Evolutionary conservation across 1,140 invertebrate genomes (phyloP), one percentile per base, ranked within the genome.

Genomic region (Nomia melanderi): DNA sequence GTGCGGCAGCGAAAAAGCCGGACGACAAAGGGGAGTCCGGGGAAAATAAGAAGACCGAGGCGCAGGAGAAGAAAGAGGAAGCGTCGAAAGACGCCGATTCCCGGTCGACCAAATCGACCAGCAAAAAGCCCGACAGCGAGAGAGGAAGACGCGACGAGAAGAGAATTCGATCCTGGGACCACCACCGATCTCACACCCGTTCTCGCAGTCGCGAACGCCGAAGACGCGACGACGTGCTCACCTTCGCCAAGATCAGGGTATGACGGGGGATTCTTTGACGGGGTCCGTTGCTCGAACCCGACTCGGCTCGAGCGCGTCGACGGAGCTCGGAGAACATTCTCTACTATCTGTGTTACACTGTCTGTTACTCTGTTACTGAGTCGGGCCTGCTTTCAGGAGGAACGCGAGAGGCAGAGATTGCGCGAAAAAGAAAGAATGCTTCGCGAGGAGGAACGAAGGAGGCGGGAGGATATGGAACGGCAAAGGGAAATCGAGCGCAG

Each of bases 401-500:
- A 97, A 88, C 93, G 96, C 50, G 96, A 97, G 80, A 93, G 95
- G 62, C 96, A 97, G 78, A 93, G 96, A 36, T 87, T 96, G 6
- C 94, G 96, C 27, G 96, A 98, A 87, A 93, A 95, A 44, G 96
- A 97, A 84, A 94, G 96, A 54, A 93, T 94, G 67, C 87, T 96
- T 56, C 94, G 97, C 44, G 96, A 97, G 87, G 96, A 97, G 80
- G 94, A 97, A 71, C 93, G 96, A 17, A 93, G 96, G 31, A 93
- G 96, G 41, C 94, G 95, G 57, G 95, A 95, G 76, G 95, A 96
- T 74, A 93, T 95, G 74, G 92, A 94, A 44, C 93, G 95, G 62
- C 94, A 96, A 77, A 92, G 95, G 9, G 96, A 97, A 84, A 94
- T 97, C 17, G 96, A 97, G 83, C 93, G 96, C 9, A 93, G 95